Evolutionary conservation across 2,888 invertebrate species (phyloP).

Genomic region (Stomorhina lunata): DNA sequence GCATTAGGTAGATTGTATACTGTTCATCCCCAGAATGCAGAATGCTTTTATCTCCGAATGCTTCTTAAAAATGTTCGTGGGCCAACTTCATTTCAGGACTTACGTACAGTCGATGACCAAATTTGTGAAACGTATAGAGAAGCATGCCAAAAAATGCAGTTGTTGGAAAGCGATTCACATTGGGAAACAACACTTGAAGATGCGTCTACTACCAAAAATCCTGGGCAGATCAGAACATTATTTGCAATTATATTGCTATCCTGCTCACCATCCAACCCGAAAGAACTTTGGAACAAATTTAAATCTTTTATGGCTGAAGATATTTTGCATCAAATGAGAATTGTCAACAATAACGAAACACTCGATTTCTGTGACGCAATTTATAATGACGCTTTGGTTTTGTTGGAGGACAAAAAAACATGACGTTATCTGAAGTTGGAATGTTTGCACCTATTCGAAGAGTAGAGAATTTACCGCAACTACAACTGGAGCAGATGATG

Average conservation of each 20-base stretch:
- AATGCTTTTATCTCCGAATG: constrained; percentile 30
- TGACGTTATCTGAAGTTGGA: neutral
- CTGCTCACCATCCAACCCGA: constrained; percentile 1
- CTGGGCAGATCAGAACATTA: constrained; percentile 18
- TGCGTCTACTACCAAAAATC: neutral
- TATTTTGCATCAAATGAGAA: neutral
- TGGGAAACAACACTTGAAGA: constrained; percentile 33
- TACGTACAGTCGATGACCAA: neutral
- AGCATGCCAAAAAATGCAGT: constrained; percentile 20
- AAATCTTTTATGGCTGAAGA: constrained; percentile 11
- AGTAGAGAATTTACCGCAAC: neutral
- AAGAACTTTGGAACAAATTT: neutral
- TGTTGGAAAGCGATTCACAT: constrained; percentile 40
- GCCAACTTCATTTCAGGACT: constrained; percentile 17
- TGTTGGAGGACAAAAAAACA: constrained; percentile 22
- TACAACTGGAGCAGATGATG: neutral
- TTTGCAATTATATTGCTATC: constrained; percentile 39
- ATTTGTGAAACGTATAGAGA: constrained; percentile 16
- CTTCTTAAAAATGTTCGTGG: constrained; percentile 17
- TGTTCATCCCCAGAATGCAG: constrained; percentile 24
- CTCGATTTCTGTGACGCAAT: constrained; percentile 3
- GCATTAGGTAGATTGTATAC: neutral
- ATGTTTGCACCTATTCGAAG: neutral
- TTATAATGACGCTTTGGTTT: constrained; percentile 19
- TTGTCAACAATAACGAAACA: neutral